Evolutionary conservation across 1,140 invertebrate genomes (phyloP).

Genomic region (Orius insidiosus): DNA sequence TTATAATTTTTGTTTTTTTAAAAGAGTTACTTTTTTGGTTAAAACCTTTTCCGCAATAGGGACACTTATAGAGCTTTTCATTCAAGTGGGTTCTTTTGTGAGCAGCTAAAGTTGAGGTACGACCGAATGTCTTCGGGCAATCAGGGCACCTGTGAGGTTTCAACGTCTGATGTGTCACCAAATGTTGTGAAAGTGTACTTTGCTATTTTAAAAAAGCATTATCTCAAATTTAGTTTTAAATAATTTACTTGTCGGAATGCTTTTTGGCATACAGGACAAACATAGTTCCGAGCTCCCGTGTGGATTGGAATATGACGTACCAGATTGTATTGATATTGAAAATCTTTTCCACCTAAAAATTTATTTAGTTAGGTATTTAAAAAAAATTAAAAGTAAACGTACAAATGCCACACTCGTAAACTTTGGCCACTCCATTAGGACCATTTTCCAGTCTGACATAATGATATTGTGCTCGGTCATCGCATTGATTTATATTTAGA

Average conservation of each 20-base stretch:
- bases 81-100: conserved; percentile 92
- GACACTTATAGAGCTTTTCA: conserved; percentile 91
- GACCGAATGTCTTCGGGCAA: too few species aligned
- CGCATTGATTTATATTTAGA: too few species aligned
- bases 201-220: conserved; percentile 24
- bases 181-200: conserved; percentile 85
- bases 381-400: too few species aligned
- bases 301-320: conserved; percentile 93
- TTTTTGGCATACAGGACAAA: conserved; percentile 95
- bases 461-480: too few species aligned
- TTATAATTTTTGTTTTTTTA: conserved; percentile 88
- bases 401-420: too few species aligned
- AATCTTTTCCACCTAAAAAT: conserved; percentile 9
- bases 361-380: too few species aligned
- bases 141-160: too few species aligned
- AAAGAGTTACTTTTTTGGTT: conserved; percentile 94
- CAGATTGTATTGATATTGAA: conserved; percentile 3
- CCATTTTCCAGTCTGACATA: too few species aligned
- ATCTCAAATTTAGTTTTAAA: neutral
- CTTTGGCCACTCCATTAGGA: too few species aligned
- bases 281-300: conserved; percentile 90
- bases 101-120: conserved; percentile 88
- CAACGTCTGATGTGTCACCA: conserved; percentile 98
- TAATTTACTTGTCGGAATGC: conserved; percentile 82
- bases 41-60: conserved; percentile 91